A percentile compares a stretch with the other conserved stretches of the same genome.
phyloP scores from a whole-genome alignment of 2,797 vertebrate species.

The Labeo calbasu region DNA sequence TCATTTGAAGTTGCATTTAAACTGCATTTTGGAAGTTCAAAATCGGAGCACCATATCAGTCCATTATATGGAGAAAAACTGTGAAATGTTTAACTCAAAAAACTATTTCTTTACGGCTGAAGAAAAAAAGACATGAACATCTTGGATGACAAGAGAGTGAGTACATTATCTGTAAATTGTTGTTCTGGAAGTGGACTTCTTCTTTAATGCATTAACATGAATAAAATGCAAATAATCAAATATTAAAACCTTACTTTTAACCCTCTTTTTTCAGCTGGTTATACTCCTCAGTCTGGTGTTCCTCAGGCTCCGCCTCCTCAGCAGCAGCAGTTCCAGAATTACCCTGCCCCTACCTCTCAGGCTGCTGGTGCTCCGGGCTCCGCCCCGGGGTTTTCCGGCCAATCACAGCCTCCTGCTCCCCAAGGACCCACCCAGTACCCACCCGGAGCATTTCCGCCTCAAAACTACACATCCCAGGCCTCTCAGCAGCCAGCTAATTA shows the following conservation, averaged over 20 bases:
- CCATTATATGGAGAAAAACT: no score
- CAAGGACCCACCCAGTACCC: conserved; percentile 89
- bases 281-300: conserved; percentile 82
- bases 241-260: background rate
- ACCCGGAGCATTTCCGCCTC: conserved; percentile 85
- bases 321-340: conserved; percentile 95
- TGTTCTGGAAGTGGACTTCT: no score
- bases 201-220: no score
- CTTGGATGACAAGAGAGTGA: no score
- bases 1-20: no score
- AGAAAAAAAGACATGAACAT: no score
- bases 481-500: conserved; percentile 89
- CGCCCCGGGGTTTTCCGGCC: conserved; percentile 64
- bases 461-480: conserved; percentile 91
- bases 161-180: no score
- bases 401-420: conserved; percentile 81
- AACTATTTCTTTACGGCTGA: no score
- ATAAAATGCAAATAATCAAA: no score
- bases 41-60: no score
- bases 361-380: conserved; percentile 77
- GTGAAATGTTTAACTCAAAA: no score
- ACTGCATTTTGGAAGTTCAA: no score
- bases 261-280: conserved; percentile 79
- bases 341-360: conserved; percentile 86
- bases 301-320: conserved; percentile 82